Evolutionary conservation across 2,888 invertebrate genomes (phyloP), one percentile per base, ranked within the genome.

Genomic region (Lithophane semibrunnea): DNA sequence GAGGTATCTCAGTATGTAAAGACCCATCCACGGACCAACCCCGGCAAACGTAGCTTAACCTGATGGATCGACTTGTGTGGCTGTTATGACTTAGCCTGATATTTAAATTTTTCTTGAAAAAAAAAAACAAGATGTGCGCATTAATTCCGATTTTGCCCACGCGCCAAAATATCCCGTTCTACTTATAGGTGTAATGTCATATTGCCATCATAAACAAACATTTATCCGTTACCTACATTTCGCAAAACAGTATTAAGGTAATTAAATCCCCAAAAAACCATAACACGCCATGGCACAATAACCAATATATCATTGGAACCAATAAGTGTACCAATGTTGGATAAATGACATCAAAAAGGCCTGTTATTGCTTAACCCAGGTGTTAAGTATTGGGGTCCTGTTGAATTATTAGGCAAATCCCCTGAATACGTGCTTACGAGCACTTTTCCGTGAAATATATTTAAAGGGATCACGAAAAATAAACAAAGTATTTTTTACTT

Each of bases 291-390:
- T 85, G 63, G 56, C 13, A 80, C 86, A 77, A 82, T 84, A 84
- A 76, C 65, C 73, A 86, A 88, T 88, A 84, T 74, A 87, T 88
- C 88, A 87, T 61, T 75, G 73, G 42, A 47, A 52, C 84, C 88
- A 88, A 88, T 88, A 88, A 88, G 82, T 76, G 82, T 73, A 77
- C 78, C 80, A 75, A 72, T 52, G 74, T 72, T 76, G 80, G 69
- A 82, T 86, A 81, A 88, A 86, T 81, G 84, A 84, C 84, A 83
- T 80, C 74, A 79, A 82, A 83, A 82, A 82, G 73, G 80, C 75
- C 77, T 81, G 86, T 86, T 88, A 88, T 86, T 85, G 78, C 87
- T 66, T 37, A n/a, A 3, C 77, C 78, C 88, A 88, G 88, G 88
- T 88, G 88, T 73, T 83, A 83, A 76, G 77, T 71, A 88, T 87